Evolutionary conservation across 2,113 vertebrate genomes (phyloP).

Genomic region (Cyprinodon tularosa): DNA sequence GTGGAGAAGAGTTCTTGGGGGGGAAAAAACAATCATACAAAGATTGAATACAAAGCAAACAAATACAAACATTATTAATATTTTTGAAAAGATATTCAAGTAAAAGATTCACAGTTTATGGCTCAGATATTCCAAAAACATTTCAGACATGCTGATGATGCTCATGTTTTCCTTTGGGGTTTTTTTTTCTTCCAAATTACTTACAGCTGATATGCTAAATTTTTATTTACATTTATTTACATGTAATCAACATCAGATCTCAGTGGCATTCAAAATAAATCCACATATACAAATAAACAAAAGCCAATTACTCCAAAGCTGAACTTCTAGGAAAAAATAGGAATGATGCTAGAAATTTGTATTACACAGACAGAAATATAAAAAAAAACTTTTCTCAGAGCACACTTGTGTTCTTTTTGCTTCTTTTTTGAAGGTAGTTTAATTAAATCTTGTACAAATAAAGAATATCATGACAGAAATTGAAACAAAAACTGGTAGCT

Average conservation of each 20-base stretch:
- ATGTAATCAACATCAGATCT: too few relatives aligned
- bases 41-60: background rate
- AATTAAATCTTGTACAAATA: background rate
- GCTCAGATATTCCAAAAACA: background rate
- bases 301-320: too few relatives aligned
- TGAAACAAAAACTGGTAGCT: background rate
- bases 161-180: background rate
- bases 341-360: too few relatives aligned
- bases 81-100: background rate
- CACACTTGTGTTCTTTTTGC: background rate
- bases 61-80: background rate
- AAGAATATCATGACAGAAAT: background rate
- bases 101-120: too few relatives aligned
- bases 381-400: too few relatives aligned
- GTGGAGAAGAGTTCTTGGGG: constrained; percentile 1
- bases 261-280: too few relatives aligned
- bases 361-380: too few relatives aligned
- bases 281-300: too few relatives aligned
- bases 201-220: background rate
- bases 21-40: background rate
- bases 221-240: background rate
- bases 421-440: background rate
- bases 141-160: background rate
- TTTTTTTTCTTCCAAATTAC: background rate
- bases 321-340: too few relatives aligned